Conservation (phyloP, 2,888 invertebrate genomes). For the Hirtodrosophila trivittata region DNA sequence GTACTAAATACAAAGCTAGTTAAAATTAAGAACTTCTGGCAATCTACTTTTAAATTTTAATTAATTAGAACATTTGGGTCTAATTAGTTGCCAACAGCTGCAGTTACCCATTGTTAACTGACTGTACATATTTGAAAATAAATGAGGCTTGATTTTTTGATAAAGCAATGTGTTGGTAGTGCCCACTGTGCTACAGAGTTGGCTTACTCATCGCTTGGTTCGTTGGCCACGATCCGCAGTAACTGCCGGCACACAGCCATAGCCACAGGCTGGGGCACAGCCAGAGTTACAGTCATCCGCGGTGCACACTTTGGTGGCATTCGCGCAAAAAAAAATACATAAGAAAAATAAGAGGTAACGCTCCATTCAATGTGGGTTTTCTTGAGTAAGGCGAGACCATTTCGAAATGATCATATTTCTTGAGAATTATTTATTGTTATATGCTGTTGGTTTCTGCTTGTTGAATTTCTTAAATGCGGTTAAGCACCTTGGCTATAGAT, state of each 20-base stretch:
- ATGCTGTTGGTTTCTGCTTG: constrained; percentile 27
- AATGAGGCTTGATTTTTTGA: background rate
- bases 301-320: constrained; percentile 29
- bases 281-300: constrained; percentile 7
- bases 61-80: too few species aligned
- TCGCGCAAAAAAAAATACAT: constrained; percentile 8
- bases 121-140: too few species aligned
- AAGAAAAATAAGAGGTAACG: constrained; percentile 28
- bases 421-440: constrained; percentile 55
- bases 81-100: too few species aligned
- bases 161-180: too few species aligned
- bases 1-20: too few species aligned
- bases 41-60: too few species aligned
- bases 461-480: constrained; percentile 66
- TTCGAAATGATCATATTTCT: constrained; percentile 72
- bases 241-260: constrained; percentile 14
- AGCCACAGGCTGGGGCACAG: constrained; percentile 9
- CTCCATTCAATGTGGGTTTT: constrained; percentile 50
- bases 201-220: constrained; percentile 70
- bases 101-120: too few species aligned
- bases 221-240: constrained; percentile 61
- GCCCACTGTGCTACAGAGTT: constrained; percentile 7
- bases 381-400: constrained; percentile 68
- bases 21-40: too few species aligned
- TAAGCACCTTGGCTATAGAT: constrained; percentile 64